Conservation (phyloP, 1,140 invertebrate genomes). For the Myzus persicae region DNA sequence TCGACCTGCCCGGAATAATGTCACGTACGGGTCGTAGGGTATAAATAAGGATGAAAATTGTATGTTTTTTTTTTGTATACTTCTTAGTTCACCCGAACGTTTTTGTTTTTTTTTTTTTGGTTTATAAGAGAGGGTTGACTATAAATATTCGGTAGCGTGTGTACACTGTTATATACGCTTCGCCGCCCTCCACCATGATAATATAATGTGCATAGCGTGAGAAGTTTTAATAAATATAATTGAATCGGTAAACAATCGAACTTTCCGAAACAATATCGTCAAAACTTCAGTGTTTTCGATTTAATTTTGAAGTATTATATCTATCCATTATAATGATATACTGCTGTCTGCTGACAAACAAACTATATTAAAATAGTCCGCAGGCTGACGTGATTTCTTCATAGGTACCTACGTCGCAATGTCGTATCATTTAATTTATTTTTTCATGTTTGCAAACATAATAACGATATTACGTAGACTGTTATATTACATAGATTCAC, state of each 20-base stretch:
- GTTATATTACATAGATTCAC: no score
- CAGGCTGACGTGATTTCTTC: not conserved
- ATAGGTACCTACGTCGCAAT: not conserved
- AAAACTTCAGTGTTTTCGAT: not conserved
- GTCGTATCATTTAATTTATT: not conserved
- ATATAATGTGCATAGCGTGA: not conserved
- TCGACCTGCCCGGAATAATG: conserved; percentile 32
- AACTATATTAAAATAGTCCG: not conserved
- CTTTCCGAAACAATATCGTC: not conserved
- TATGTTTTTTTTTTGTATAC: conserved; percentile 25
- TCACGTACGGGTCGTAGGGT: conserved; percentile 32
- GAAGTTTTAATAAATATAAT: not conserved
- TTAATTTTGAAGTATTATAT: not conserved
- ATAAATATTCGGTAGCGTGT: not conserved
- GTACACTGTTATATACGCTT: not conserved
- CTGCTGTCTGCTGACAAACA: no score
- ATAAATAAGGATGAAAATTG: conserved; percentile 49
- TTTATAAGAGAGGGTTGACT: conserved; percentile 6
- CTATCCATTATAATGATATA: not conserved
- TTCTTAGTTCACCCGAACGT: not conserved
- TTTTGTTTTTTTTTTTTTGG: not conserved
- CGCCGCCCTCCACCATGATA: not conserved
- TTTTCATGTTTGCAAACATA: not conserved
- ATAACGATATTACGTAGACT: not conserved
- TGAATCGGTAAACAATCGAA: conserved; percentile 21